Evolutionary conservation across 2,888 invertebrate species (phyloP).

Genomic region (Terebella lapidaria): DNA sequence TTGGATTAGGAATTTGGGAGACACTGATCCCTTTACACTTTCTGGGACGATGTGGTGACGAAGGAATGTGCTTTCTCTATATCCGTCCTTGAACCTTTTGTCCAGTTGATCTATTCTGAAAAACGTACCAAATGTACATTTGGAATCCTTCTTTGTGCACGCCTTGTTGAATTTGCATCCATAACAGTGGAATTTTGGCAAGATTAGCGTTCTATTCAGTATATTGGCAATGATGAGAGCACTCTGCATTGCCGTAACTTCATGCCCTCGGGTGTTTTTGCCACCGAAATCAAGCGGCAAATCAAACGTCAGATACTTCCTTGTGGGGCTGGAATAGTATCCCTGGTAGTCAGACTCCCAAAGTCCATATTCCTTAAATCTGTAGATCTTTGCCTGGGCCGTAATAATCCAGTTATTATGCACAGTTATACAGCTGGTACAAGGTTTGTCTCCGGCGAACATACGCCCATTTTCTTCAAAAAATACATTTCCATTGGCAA

Average conservation of each 20-base stretch:
- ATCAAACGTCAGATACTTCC: slow-evolving; percentile 7
- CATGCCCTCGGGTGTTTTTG: background rate
- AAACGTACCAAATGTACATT: background rate
- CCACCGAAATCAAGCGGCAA: slow-evolving; percentile 2
- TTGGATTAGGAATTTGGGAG: background rate
- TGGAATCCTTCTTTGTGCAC: background rate
- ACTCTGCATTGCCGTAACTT: slow-evolving; percentile 3
- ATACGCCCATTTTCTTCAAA: slow-evolving; percentile 10
- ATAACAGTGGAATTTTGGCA: slow-evolving; percentile 48
- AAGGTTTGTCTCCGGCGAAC: slow-evolving; percentile 10
- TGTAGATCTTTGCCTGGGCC: slow-evolving; percentile 7
- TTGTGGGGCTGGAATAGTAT: slow-evolving; percentile 7
- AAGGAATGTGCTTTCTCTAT: background rate
- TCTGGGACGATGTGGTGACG: background rate
- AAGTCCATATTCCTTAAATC: slow-evolving; percentile 13
- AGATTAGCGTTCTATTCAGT: slow-evolving; percentile 7
- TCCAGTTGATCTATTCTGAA: background rate
- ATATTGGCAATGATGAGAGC: slow-evolving; percentile 10
- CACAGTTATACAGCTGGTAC: slow-evolving; percentile 9
- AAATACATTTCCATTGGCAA: slow-evolving; percentile 5
- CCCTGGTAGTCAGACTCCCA: slow-evolving; percentile 8
- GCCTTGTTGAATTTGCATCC: slow-evolving; percentile 93
- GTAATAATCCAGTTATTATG: slow-evolving; percentile 17
- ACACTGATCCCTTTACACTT: background rate
- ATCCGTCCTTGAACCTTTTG: background rate